A percentile compares a stretch with the other conserved stretches of the same genome.
phyloP scores from a whole-genome alignment of 2,888 invertebrate species.

The Bombyx huttoni region DNA sequence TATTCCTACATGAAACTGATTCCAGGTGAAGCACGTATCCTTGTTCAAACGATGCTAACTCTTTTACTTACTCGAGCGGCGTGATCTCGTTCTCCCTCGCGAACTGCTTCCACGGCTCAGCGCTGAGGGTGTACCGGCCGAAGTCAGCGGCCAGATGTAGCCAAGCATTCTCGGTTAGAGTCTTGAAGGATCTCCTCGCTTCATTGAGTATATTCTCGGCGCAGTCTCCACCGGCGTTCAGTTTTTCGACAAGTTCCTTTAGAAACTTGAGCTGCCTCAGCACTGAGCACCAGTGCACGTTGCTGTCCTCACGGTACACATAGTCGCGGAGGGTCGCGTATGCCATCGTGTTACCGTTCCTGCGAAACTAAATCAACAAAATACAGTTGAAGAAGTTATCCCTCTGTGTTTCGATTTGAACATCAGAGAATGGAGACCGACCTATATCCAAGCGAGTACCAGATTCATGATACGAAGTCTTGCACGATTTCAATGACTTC shows the following conservation, averaged over 20 bases:
- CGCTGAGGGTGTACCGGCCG: constrained; percentile 69
- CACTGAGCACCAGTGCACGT: constrained; percentile 78
- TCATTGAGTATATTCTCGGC: constrained; percentile 55
- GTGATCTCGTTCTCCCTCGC: constrained; percentile 29
- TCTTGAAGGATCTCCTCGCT: constrained; percentile 72
- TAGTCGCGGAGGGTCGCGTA: constrained; percentile 48
- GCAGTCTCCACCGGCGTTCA: constrained; percentile 64
- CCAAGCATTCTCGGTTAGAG: constrained; percentile 73
- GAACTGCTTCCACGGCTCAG: constrained; percentile 69
- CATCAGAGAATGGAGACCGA: too few species aligned
- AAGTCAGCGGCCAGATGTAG: constrained; percentile 83
- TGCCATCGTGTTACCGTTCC: constrained; percentile 78
- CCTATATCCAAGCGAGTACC: too few species aligned
- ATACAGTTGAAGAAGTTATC: neutral
- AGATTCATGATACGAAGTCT: too few species aligned
- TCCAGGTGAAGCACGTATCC: too few species aligned
- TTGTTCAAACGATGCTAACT: too few species aligned
- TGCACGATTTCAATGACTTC: too few species aligned
- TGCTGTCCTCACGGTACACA: constrained; percentile 74
- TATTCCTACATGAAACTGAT: too few species aligned
- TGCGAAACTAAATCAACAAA: constrained; percentile 30
- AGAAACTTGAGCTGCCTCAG: constrained; percentile 85
- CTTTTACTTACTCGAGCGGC: constrained; percentile 29
- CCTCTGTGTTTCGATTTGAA: too few species aligned
- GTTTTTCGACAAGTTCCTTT: constrained; percentile 73